Percentiles rank a stretch among this genome's conserved stretches.
These are phyloP conservation scores for Myioborus miniatus DNA, from an alignment of 2,797 vertebrate genomes.

Conservation along the genomic window DNA sequence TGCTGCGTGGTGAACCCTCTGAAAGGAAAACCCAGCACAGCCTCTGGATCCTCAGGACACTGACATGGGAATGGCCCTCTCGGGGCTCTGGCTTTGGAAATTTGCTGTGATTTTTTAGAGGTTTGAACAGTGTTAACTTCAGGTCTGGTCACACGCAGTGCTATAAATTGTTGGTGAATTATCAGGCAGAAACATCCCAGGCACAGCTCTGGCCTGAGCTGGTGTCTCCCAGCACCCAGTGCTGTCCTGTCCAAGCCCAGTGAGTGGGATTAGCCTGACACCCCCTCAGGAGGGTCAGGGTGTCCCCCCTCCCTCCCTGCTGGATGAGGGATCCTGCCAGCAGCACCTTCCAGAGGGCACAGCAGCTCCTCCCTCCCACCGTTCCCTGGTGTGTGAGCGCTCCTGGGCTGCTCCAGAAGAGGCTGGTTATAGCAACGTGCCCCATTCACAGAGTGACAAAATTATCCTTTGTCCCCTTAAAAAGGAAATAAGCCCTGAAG, in stretches of 20 bases:
- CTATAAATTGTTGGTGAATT: background rate
- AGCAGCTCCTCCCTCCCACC: background rate
- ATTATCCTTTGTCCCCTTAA: too few species aligned
- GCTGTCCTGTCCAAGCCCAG: background rate
- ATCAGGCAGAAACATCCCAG: background rate
- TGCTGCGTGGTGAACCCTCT: background rate
- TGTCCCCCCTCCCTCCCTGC: background rate
- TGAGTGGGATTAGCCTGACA: background rate
- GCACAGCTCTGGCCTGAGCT: background rate
- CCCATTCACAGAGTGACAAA: too few species aligned
- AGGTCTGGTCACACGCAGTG: background rate
- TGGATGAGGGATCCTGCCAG: background rate
- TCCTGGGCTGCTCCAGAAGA: background rate
- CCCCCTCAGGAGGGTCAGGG: background rate
- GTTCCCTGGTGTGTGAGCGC: rapidly evolving
- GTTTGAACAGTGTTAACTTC: background rate
- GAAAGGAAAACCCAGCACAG: background rate
- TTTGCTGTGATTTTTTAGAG: background rate
- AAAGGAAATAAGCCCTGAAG: too few species aligned
- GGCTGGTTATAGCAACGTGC: background rate
- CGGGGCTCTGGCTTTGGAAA: background rate
- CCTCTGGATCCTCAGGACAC: too few species aligned
- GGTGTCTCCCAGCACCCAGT: background rate
- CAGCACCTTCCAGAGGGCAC: background rate
- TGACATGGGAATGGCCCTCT: rapidly evolving